Base-by-base conservation (phyloP, 2,797 vertebrate species). In the Callimico goeldii region DNA sequence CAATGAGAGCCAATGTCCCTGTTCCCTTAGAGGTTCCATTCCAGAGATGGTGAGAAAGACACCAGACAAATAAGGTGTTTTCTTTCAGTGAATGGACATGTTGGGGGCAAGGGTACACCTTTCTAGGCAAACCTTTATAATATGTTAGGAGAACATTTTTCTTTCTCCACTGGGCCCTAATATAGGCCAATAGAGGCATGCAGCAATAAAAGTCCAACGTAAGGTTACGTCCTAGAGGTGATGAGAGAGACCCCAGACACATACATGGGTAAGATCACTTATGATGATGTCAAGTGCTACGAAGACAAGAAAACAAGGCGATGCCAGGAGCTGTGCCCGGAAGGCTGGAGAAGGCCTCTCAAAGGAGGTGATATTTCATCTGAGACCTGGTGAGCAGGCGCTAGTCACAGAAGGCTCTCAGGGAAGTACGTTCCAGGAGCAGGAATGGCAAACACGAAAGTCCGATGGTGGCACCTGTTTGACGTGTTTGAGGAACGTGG, bases 391-490 rank as follows among this genome's bases (percentile, higher is more conserved):
- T 36, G 10, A 92, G 57, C 30, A 79, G 57, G 19, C n/a, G 33
- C n/a, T 41, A n/a, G 12, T 41, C 12, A 8, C 4, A 20, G 5
- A 28, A 46, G 55, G 75, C 7, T 5, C 88, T 79, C 3, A 0
- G 50, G 13, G 39, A 85, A 41, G 13, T 1, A 12, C 1, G 17
- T 43, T 43, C 72, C 30, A 19, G 64, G 20, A n/a, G 17, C 5
- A 5, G 36, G 88, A 20, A 50, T 28, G 2, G 48, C 17, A 10
- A 30, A 43, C 1, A 4, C 7, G 10, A 7, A 41, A 6, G 41
- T 58, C n/a, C 48, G 11, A 0, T 0, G 2, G 41, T 3, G n/a
- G 50, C 9, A 4, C 15, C 33, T 13, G 36, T 14, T n/a, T 28
- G 81, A 43, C 20, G 7, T 9, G 36, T 26, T 12, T 30, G 58